phyloP scores from a whole-genome alignment of 2,113 vertebrate species.

The Myrmophylax atrothorax region DNA sequence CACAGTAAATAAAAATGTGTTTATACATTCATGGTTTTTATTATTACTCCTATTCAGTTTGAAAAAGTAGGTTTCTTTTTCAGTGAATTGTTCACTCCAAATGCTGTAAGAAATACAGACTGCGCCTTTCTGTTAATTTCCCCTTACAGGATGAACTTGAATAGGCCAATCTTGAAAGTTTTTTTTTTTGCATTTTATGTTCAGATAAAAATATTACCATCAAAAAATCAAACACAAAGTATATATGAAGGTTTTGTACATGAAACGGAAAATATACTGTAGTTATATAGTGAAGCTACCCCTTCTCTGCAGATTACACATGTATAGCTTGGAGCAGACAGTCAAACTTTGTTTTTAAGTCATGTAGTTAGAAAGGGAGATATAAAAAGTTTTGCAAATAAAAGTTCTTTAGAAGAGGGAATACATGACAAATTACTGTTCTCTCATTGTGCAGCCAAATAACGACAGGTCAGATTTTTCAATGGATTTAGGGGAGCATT shows the following conservation, averaged over 20 bases:
- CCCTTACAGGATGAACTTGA: not conserved
- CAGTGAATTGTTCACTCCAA: not conserved
- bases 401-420: not conserved
- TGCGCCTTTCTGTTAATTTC: not conserved
- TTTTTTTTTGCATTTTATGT: not conserved
- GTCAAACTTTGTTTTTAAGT: not conserved
- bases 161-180: not conserved
- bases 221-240: not conserved
- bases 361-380: not conserved
- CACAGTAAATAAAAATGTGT: not conserved
- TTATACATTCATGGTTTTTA: not conserved
- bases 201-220: not conserved
- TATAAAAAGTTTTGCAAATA: not conserved
- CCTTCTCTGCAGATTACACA: not conserved
- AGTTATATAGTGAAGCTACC: not conserved
- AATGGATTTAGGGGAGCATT: not conserved
- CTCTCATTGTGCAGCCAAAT: not conserved
- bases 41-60: not conserved
- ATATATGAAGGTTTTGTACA: not conserved
- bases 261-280: not conserved
- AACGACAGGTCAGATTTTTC: not conserved
- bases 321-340: not conserved
- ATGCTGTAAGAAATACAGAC: not conserved
- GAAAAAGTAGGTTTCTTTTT: not conserved
- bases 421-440: not conserved